Conservation (phyloP, 2,888 invertebrate species). For the Xylophagus ater region DNA sequence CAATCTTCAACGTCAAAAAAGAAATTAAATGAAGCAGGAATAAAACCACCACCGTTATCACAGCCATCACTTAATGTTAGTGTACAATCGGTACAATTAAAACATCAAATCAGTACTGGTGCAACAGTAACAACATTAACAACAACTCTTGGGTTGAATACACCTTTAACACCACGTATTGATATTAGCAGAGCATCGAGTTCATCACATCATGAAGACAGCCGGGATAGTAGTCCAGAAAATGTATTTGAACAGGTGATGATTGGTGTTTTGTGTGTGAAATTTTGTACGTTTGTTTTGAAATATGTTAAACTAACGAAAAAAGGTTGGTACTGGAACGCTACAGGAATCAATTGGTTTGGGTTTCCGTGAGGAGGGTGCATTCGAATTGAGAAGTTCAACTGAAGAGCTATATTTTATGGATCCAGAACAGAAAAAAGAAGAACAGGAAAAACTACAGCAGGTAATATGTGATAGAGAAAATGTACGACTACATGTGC, state of each 20-base stretch:
- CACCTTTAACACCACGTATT: conserved; percentile 71
- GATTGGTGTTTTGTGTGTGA: conserved; percentile 17
- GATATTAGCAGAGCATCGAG: conserved; percentile 83
- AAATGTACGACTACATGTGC: no score
- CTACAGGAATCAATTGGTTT: conserved; percentile 42
- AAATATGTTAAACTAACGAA: conserved; percentile 24
- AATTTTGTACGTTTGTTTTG: conserved; percentile 21
- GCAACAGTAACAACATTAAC: conserved; percentile 7
- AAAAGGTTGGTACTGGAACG: conserved; percentile 43
- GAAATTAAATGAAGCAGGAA: conserved; percentile 19
- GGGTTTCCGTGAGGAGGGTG: conserved; percentile 64
- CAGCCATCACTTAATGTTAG: conserved; percentile 3
- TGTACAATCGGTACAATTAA: not conserved
- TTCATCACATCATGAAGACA: conserved; percentile 73
- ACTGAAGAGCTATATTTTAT: conserved; percentile 81
- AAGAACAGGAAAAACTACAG: conserved; percentile 37
- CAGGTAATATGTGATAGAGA: no score
- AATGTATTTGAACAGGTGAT: conserved; percentile 62
- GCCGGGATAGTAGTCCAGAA: conserved; percentile 74
- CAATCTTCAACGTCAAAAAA: conserved; percentile 24
- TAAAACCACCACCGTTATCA: conserved; percentile 38
- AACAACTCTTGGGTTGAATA: conserved; percentile 38
- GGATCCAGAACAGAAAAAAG: conserved; percentile 45
- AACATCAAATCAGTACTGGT: not conserved
- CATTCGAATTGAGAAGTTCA: conserved; percentile 73